Evolutionary conservation across 2,113 vertebrate genomes (phyloP).

Genomic region (Acanthochromis polyacanthus): DNA sequence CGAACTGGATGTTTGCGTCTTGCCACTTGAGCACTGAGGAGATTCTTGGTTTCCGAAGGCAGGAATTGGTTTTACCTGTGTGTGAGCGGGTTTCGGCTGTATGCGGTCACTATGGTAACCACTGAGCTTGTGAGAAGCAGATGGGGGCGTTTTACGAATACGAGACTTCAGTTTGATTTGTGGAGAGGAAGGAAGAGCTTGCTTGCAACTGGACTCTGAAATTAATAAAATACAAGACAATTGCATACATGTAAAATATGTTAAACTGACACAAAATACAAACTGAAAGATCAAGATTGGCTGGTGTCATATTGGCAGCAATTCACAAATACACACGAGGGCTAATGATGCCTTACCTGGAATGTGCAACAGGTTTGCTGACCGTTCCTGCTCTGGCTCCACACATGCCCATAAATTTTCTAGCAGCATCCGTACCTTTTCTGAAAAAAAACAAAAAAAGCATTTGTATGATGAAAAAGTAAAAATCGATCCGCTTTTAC

Average conservation of each 20-base stretch:
- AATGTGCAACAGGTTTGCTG: constrained; percentile 31
- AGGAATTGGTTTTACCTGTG: constrained; percentile 20
- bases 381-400: constrained; percentile 70
- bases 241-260: neutral
- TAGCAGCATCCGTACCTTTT: constrained; percentile 89
- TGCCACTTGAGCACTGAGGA: constrained; percentile 2
- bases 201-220: constrained; percentile 55
- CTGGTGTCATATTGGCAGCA: neutral
- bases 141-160: neutral
- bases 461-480: neutral
- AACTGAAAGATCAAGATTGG: neutral
- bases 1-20: constrained; percentile 1
- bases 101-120: neutral
- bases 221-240: neutral
- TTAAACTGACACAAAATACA: neutral
- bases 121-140: constrained; percentile 12
- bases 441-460: constrained; percentile 75
- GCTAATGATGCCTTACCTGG: constrained; percentile 55
- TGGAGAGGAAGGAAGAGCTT: constrained; percentile 13
- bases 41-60: constrained; percentile 11
- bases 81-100: neutral
- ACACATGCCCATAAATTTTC: constrained; percentile 93
- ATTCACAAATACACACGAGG: neutral
- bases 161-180: constrained; percentile 2
- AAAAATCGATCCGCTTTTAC: neutral